Percentiles rank a stretch among this genome's conserved stretches.
Conservation (phyloP, 2,797 vertebrate species). For the Limosa lapponica region DNA sequence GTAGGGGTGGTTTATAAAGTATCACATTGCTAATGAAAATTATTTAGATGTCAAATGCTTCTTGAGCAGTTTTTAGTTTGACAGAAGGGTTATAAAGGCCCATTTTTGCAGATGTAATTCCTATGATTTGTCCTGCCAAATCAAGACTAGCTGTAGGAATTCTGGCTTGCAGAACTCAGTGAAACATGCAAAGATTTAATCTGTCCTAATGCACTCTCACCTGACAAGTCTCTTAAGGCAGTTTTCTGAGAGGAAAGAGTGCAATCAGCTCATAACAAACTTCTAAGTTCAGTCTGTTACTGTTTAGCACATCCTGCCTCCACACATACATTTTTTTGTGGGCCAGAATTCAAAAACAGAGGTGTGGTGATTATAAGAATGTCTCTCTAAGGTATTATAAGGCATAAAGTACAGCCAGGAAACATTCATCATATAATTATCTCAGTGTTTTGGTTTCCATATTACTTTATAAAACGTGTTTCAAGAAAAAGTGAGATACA, state of each 20-base stretch:
- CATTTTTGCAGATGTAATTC: background rate
- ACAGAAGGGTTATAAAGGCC: background rate
- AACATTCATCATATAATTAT: conserved; percentile 49
- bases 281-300: background rate
- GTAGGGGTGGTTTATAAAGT: background rate
- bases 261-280: background rate
- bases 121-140: background rate
- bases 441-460: conserved; percentile 20
- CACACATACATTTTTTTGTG: background rate
- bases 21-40: background rate
- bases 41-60: background rate
- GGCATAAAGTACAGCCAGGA: conserved; percentile 46
- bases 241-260: background rate
- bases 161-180: background rate
- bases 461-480: conserved; percentile 20
- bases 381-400: conserved; percentile 16
- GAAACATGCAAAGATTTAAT: background rate
- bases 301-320: background rate
- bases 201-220: background rate
- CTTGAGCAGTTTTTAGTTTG: background rate
- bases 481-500: conserved; percentile 5
- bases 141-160: background rate
- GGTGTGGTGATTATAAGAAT: conserved; percentile 36
- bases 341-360: conserved; percentile 13
- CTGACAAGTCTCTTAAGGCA: background rate